Evolutionary conservation across 2,113 vertebrate species (phyloP), one percentile per base, ranked within the genome.

Genomic region (Semnornis frantzii): DNA sequence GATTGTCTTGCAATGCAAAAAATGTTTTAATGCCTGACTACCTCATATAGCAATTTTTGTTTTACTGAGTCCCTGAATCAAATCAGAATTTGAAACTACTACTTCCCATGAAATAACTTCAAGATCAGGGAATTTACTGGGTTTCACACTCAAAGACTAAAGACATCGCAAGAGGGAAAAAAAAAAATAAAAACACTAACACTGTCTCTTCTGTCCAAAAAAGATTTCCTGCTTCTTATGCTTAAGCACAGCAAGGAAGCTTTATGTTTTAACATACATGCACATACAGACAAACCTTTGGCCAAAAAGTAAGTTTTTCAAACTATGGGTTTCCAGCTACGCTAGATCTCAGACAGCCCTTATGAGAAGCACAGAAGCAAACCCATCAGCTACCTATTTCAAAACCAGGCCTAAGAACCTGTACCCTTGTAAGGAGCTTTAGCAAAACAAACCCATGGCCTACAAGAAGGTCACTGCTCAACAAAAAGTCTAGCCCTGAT

Each of bases 271-370:
- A 59, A 85, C 4, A 42, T 4, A 62, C 11, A 57, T 24, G 9
- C 0, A 1, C 42, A 42, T 2, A 44, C 4, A 39, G 11, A 34
- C 1, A 3, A 4, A 76, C 10, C 23, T 28, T 4, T 21, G 20
- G 7, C 6, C 30, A 74, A 80, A 62, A 34, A 65, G 1, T 1
- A 34, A 27, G 20, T 19, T 73, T 71, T 57, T 73, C 52, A 42
- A 55, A 55, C 55, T 31, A 72, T n/a, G 65, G 34, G 59, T 82
- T 74, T 80, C n/a, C 62, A 63, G 21, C 15, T 46, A 60, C 37
- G 10, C 18, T 42, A 31, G 34, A 69, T 8, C n/a, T 73, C 63
- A 62, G 37, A 24, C 1, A 3, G 74, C 34, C 63, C 33, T 84
- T 12, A 19, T 0, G 3, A 89, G 71, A 4, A 12, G 12, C 55